Conservation (phyloP, 2,113 vertebrate species). For the Chunga burmeisteri region DNA sequence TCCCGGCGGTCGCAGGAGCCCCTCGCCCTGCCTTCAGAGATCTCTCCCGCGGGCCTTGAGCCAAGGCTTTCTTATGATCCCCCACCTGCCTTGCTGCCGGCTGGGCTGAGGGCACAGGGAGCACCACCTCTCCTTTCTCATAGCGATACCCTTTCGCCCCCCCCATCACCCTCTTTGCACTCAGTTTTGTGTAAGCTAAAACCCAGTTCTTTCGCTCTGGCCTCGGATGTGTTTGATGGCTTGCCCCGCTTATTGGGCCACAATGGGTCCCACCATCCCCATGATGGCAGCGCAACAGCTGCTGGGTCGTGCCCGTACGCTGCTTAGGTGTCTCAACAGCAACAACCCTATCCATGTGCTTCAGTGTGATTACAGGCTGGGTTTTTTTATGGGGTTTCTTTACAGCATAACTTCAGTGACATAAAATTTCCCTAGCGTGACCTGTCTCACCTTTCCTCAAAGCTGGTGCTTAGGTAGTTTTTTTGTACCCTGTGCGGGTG, state of each 20-base stretch:
- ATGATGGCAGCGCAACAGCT: rapidly evolving
- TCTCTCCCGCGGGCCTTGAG: background rate
- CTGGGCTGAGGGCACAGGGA: background rate
- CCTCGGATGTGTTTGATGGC: background rate
- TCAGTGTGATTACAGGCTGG: rapidly evolving
- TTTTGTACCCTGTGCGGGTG: background rate
- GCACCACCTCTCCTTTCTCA: background rate
- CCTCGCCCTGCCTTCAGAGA: background rate
- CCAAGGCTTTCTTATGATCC: rapidly evolving
- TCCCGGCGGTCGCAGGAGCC: rapidly evolving
- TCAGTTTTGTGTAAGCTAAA: background rate
- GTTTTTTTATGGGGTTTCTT: rapidly evolving
- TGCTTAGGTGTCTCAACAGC: rapidly evolving
- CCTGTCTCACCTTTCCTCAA: background rate
- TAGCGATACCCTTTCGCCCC: rapidly evolving
- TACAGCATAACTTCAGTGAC: background rate
- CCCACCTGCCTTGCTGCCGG: too few relatives aligned
- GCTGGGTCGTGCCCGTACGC: rapidly evolving
- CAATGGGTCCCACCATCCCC: rapidly evolving
- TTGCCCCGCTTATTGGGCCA: background rate
- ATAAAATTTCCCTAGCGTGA: rapidly evolving
- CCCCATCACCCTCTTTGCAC: rapidly evolving
- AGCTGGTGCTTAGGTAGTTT: background rate
- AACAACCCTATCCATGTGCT: rapidly evolving
- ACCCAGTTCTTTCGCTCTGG: background rate